These are phyloP conservation scores for Symphodus melops DNA, from an alignment of 2,113 vertebrate genomes.

Conservation along the genomic window DNA sequence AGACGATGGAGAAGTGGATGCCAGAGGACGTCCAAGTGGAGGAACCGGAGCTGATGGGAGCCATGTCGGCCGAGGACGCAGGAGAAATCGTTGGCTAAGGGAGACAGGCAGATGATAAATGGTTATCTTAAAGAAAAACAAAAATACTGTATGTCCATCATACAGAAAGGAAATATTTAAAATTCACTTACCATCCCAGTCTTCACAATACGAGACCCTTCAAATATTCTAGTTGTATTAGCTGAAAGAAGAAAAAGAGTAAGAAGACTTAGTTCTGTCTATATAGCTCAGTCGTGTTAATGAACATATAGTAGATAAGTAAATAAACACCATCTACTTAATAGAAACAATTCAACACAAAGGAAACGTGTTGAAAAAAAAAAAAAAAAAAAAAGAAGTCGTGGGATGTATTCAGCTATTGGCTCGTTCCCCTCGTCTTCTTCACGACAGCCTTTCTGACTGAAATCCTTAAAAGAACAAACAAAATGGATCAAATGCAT, in stretches of 20 bases:
- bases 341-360: too few species aligned
- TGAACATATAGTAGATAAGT: too few species aligned
- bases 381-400: too few species aligned
- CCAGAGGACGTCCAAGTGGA: conserved; percentile 99
- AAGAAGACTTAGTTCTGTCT: neutral
- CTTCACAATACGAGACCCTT: conserved; percentile 98
- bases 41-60: conserved; percentile 98
- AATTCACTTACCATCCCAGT: conserved; percentile 94
- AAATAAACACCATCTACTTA: too few species aligned
- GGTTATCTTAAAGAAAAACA: neutral
- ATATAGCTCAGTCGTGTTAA: too few species aligned
- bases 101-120: conserved; percentile 1
- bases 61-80: conserved; percentile 97
- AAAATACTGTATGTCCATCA: too few species aligned
- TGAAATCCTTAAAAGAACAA: too few species aligned
- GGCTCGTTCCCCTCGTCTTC: too few species aligned
- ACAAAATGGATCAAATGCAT: neutral
- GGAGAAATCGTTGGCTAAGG: conserved; percentile 94
- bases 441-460: too few species aligned
- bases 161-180: neutral
- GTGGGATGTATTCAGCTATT: too few species aligned
- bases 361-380: too few species aligned
- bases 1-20: conserved; percentile 97
- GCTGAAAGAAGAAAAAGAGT: conserved; percentile 81
- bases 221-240: conserved; percentile 98